Conservation (phyloP, 2,888 invertebrate species). For the Creontiades dilutus region DNA sequence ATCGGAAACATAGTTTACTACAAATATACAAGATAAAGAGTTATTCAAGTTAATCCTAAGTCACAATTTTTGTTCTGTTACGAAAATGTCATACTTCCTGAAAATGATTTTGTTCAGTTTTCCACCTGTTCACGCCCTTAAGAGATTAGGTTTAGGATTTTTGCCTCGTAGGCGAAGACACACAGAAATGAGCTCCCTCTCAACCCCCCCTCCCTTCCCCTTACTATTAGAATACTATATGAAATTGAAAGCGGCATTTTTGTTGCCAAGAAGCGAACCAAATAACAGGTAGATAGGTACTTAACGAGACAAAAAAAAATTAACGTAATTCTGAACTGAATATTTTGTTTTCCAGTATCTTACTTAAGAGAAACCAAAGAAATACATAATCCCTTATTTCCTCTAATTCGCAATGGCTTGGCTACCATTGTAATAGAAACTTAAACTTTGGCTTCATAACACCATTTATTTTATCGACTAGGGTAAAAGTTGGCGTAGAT, state of each 20-base stretch:
- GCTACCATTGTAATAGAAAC: background rate
- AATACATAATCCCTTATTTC: too few species aligned
- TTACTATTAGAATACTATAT: slow-evolving; percentile 11
- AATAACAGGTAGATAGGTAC: background rate
- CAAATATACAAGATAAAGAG: background rate
- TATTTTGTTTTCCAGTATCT: background rate
- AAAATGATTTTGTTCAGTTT: slow-evolving; percentile 4
- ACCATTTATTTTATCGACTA: slow-evolving; percentile 45
- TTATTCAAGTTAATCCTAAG: slow-evolving; percentile 14
- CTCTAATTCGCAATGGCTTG: background rate
- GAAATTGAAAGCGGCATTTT: background rate
- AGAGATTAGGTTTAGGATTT: too few species aligned
- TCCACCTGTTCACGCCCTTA: background rate
- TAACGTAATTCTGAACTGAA: background rate
- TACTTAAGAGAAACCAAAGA: background rate
- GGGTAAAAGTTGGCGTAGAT: slow-evolving; percentile 41
- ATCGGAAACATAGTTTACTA: slow-evolving; percentile 25
- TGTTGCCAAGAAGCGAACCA: background rate
- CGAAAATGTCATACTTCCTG: background rate
- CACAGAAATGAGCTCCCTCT: background rate
- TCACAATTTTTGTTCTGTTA: slow-evolving; percentile 10
- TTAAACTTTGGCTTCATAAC: slow-evolving; percentile 51
- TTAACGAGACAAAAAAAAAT: background rate
- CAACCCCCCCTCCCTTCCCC: background rate
- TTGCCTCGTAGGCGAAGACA: background rate